Evolutionary conservation across 2,113 vertebrate species (phyloP), one percentile per base, ranked within the genome.

Genomic region (Pluvialis apricaria): DNA sequence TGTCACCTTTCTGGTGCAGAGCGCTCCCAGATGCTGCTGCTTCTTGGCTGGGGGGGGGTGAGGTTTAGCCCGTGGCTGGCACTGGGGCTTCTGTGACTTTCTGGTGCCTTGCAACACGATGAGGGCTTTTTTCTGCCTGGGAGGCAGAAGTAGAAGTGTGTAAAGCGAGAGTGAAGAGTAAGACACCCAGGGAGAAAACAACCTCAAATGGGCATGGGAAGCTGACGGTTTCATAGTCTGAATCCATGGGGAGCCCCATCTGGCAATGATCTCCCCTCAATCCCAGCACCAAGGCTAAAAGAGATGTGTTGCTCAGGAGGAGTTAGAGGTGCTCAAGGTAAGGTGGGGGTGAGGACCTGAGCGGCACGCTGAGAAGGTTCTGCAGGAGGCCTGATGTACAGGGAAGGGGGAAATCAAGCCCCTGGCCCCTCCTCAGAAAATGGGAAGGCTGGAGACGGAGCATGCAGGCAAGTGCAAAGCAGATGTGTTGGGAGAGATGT

Each of bases 11-110:
- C 42, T 55, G 17, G 22, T 65, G 44, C 76, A 78, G 70, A 78
- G 38, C 0, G 0, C 18, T 26, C 10, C 8, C 6, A 2, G 34
- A 62, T 66, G 22, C 7, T 62, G 40, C 34, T 81, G 20, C 26
- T 94, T 70, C n/a, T 57, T 21, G 25, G 47, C 25, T 72, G 61
- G 25, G 26, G 6, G 6, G 45, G 13, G 25, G 40, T 82, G 22
- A 79, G 45, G 49, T 29, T 91, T 82, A 92, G 64, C 20, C 29
- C 9, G 0, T 0, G 0, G 42, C 32, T 81, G 31, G 26, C 26
- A 78, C 24, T 60, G 47, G 65, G 82, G 21, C 16, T 89, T 78
- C 26, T 79, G 47, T 91, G 69, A 61, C 76, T 68, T 82, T 71
- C 36, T 91, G 38, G 29, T 64, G 34, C 28, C 14, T 71, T 82